A percentile compares a stretch with the other conserved stretches of the same genome.
phyloP scores from a whole-genome alignment of 2,797 vertebrate genomes.

The Paratrypauchen microcephalus region DNA sequence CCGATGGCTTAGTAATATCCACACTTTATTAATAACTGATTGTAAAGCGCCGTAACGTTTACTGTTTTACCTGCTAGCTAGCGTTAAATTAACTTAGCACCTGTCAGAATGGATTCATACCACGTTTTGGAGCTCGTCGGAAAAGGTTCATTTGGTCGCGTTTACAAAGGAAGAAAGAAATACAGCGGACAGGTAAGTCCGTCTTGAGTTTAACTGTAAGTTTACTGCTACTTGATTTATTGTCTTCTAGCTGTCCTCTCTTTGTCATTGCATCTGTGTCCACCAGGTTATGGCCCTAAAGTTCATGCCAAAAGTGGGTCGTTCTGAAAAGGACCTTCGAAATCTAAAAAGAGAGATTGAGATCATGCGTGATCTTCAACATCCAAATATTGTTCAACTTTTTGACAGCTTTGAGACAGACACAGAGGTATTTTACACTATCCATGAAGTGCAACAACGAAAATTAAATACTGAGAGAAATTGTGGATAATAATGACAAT shows the following conservation, averaged over 20 bases:
- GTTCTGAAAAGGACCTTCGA: constrained; percentile 90
- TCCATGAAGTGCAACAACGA: neutral
- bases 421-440: constrained; percentile 79
- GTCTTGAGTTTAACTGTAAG: neutral
- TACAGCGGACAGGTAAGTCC: constrained; percentile 85
- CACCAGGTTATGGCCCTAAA: constrained; percentile 92
- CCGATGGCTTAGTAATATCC: neutral
- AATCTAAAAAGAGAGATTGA: constrained; percentile 91
- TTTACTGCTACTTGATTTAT: neutral
- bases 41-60: no score
- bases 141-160: constrained; percentile 92
- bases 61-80: neutral
- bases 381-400: constrained; percentile 93
- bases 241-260: neutral
- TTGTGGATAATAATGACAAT: neutral
- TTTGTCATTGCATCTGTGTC: constrained; percentile 9
- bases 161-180: constrained; percentile 89
- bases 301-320: constrained; percentile 92
- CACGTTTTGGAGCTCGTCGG: constrained; percentile 90
- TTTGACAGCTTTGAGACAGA: constrained; percentile 95
- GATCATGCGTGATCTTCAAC: constrained; percentile 89
- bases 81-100: neutral
- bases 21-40: no score
- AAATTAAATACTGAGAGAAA: no score
- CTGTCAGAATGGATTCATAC: constrained; percentile 83